Evolutionary conservation across 1,140 invertebrate species (phyloP), one percentile per base, ranked within the genome.

Genomic region (Drosophila lowei): DNA sequence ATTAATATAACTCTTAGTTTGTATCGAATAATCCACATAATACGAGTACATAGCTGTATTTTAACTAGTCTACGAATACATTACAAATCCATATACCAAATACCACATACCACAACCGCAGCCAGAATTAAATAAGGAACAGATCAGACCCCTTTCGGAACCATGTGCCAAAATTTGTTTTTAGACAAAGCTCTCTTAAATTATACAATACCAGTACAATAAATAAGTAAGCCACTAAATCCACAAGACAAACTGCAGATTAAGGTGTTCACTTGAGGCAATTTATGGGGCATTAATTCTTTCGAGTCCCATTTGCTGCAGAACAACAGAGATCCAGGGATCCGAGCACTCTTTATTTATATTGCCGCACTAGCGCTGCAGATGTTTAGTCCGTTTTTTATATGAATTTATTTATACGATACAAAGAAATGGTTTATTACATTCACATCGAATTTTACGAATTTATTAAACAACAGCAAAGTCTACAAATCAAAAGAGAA

Each of bases 401-500:
- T 85, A 84, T 63, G 59, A 49, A 86, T 86, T 86, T 85, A 81
- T 81, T 86, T 81, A 56, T 74, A 80, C 63, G 66, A 77, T 58
- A 50, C 76, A 61, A 72, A 52, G 42, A 72, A 88, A 88, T 83
- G 78, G 83, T 86, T 88, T 88, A 80, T 88, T 88, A 76, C 71
- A 88, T 88, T 88, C 71, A 88, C 83, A 88, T 88, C 83, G 83
- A 88, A 88, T 88, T 88, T 88, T 88, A 88, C 83, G 83, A 88
- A 88, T 88, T 88, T 88, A 88, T 72, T 84, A 76, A 48, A 59
- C 56, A 61, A 73, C 58, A 38, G 61, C 60, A 74, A 73, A 64
- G 50, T 75, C 59, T 70, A 50, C 58, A 73, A 81, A 81, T 77
- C 74, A 83, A 83, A 83, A 77, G 49, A 62, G 41, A 54, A 78